Percentiles rank a stretch among this genome's conserved stretches.
These are phyloP conservation scores for Struthio camelus DNA, from an alignment of 2,113 vertebrate genomes.

Conservation along the genomic window DNA sequence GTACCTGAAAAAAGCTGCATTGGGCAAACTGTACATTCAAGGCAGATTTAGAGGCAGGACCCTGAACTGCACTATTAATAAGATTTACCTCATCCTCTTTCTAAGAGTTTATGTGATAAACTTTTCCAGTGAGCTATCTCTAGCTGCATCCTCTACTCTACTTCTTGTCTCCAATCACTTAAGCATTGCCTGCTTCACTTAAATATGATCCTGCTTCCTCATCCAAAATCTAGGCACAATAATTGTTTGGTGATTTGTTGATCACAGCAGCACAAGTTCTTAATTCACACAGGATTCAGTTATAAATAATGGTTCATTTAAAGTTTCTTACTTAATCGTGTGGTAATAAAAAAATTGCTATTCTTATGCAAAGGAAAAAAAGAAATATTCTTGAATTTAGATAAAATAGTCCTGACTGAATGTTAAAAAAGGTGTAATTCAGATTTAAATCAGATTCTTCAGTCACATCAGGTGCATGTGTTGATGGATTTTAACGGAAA, in stretches of 20 bases:
- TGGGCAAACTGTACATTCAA: neutral
- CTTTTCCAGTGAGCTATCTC: neutral
- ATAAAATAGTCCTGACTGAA: neutral
- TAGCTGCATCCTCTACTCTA: neutral
- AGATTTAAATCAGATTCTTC: neutral
- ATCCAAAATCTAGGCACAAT: neutral
- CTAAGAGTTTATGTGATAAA: neutral
- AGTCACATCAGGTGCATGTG: neutral
- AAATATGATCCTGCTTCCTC: neutral
- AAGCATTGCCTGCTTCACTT: neutral
- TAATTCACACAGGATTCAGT: neutral
- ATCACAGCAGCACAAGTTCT: neutral
- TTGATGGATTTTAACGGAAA: neutral
- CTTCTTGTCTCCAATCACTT: neutral
- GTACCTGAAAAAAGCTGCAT: neutral
- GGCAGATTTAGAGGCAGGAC: neutral
- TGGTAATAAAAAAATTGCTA: neutral
- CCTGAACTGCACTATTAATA: neutral
- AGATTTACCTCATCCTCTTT: neutral
- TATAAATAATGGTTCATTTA: neutral
- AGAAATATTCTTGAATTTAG: neutral
- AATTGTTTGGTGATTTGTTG: neutral
- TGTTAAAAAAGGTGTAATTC: neutral
- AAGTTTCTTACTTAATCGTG: neutral
- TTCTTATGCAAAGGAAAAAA: neutral